Conservation (phyloP, 2,888 invertebrate genomes). For the Stenotaenia linearis region DNA sequence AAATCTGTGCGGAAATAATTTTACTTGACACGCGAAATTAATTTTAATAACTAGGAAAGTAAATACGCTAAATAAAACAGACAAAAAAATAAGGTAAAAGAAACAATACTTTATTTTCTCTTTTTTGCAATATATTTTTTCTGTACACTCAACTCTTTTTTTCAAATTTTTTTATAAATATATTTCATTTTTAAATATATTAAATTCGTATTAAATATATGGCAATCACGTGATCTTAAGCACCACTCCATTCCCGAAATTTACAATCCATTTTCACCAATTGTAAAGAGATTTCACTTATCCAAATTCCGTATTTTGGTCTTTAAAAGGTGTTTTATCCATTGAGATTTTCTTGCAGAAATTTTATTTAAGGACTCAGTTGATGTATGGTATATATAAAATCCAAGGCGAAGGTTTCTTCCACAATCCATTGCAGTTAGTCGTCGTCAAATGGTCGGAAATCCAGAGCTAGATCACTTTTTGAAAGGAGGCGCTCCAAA, state of each 20-base stretch:
- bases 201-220: not conserved
- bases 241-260: conserved; percentile 13
- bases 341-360: not conserved
- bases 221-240: conserved; percentile 1
- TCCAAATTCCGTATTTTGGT: not conserved
- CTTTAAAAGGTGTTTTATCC: not conserved
- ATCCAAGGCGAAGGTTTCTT: not conserved
- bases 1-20: not conserved
- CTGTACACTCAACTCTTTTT: not conserved
- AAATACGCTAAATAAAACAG: not conserved
- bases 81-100: not conserved
- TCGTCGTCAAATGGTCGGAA: not conserved
- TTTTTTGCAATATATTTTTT: not conserved
- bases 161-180: not conserved
- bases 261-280: not conserved
- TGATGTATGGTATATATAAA: conserved; percentile 17
- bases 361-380: not conserved
- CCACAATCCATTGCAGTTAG: not conserved
- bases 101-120: not conserved
- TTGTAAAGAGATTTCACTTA: not conserved
- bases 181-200: not conserved
- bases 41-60: not conserved
- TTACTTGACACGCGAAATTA: not conserved
- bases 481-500: conserved; percentile 35
- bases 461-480: not conserved